A percentile compares a stretch with the other conserved stretches of the same genome.
These are phyloP conservation scores for Calyptomena viridis DNA, from an alignment of 2,113 vertebrate species.

Conservation along the genomic window DNA sequence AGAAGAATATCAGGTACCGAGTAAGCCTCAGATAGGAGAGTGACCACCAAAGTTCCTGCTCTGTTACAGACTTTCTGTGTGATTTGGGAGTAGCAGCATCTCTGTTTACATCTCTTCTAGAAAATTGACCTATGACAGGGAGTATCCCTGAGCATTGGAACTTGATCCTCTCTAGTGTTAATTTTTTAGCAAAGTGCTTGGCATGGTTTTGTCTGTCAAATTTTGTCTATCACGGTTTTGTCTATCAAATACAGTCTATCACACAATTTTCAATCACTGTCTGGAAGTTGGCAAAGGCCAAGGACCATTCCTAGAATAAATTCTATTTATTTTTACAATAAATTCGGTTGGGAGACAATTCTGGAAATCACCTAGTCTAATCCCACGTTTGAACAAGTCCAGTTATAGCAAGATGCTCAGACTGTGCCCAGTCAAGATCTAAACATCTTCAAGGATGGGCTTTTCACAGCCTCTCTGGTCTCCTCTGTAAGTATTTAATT, in stretches of 20 bases:
- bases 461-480: not conserved
- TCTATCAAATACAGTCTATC: not conserved
- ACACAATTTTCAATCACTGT: not conserved
- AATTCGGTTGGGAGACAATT: not conserved
- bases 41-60: not conserved
- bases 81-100: not conserved
- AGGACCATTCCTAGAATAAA: not conserved
- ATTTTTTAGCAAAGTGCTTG: not conserved
- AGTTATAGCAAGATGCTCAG: not conserved
- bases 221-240: not conserved
- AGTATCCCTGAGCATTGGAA: not conserved
- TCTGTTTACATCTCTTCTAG: not conserved
- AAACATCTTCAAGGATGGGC: not conserved
- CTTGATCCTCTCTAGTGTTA: not conserved
- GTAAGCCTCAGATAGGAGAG: not conserved
- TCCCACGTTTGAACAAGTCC: not conserved
- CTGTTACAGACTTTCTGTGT: not conserved
- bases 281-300: not conserved
- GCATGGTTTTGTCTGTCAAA: not conserved
- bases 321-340: not conserved
- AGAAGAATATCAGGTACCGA: not conserved
- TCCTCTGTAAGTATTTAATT: not conserved
- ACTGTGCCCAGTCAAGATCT: not conserved
- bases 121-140: not conserved
- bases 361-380: not conserved